Base-by-base conservation (phyloP, 1,140 invertebrate genomes). In the Aphelenchoides besseyi region DNA sequence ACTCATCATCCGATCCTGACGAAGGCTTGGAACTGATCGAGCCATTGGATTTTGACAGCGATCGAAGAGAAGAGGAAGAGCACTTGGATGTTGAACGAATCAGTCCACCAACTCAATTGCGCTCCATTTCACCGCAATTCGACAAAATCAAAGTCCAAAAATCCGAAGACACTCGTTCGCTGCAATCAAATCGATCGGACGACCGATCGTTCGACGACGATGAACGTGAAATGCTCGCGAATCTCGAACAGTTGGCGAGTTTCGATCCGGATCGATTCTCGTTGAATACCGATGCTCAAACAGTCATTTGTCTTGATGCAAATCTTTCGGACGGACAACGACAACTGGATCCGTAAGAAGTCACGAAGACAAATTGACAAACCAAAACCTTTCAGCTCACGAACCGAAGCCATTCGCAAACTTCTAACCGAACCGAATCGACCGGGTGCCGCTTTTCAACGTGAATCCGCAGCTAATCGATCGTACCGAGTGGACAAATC, bases 361-460 rank as follows among this genome's bases (percentile, higher is more conserved):
- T n/a, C n/a, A n/a, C n/a, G n/a, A n/a, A n/a, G n/a, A n/a, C n/a
- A n/a, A n/a, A n/a, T n/a, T n/a, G n/a, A n/a, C n/a, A n/a, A n/a
- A n/a, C n/a, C n/a, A n/a, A n/a, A n/a, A n/a, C n/a, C n/a, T n/a
- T n/a, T n/a, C n/a, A n/a, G n/a, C n/a, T 68, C 73, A 2, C 48
- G 73, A 29, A 69, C 78, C 26, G 76, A 78, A 36, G 76, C 76
- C 12, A 64, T 78, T 2, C 68, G 76, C 1, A 78, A 78, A 30
- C n/a, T 78, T 2, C 26, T 78, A 18, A 66, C 63, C 1, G 69
- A 70, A 67, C 28, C 69, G 2, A 23, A 37, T 16, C 63, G 26
- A 2, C 1, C 63, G 1, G 33, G 33, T 2, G 41, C 41, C 41
- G 54, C 52, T 23, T 70, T 70, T 61, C 33, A 69, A 2, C 66